Percentiles rank a stretch among this genome's conserved stretches.
phyloP scores from a whole-genome alignment of 2,113 vertebrate species.

The Xiphophorus hellerii region DNA sequence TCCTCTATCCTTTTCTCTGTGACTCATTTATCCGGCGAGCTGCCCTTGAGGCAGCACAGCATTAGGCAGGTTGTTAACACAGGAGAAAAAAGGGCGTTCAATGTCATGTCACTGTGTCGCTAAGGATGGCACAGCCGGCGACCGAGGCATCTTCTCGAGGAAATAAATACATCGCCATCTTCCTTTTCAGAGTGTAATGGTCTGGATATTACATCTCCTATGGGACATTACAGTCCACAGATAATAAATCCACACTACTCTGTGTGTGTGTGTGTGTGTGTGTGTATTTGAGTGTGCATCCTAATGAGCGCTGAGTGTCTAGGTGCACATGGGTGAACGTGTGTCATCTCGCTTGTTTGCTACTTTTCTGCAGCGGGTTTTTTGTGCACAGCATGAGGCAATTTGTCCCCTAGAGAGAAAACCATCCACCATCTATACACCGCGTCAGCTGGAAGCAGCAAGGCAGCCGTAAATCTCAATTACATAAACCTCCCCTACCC shows the following conservation, averaged over 20 bases:
- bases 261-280: constrained; percentile 4
- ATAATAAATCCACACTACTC: constrained; percentile 73
- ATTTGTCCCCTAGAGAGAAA: constrained; percentile 66
- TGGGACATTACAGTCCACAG: constrained; percentile 68
- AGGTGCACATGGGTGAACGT: constrained; percentile 23
- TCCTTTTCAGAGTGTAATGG: constrained; percentile 71
- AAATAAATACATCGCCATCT: constrained; percentile 78
- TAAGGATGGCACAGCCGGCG: constrained; percentile 60
- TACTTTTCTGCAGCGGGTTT: constrained; percentile 33
- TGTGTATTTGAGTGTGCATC: constrained; percentile 8
- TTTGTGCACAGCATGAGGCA: constrained; percentile 47
- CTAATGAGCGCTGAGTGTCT: constrained; percentile 31
- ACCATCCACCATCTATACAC: constrained; percentile 57
- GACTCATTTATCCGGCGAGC: constrained; percentile 60
- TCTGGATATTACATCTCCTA: constrained; percentile 77
- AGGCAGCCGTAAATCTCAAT: constrained; percentile 77
- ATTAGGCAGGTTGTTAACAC: constrained; percentile 66
- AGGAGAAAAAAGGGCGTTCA: constrained; percentile 70
- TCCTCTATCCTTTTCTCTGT: constrained; percentile 37
- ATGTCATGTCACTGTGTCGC: constrained; percentile 76
- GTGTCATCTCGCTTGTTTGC: constrained; percentile 20
- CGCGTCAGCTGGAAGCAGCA: constrained; percentile 90
- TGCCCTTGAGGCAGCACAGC: constrained; percentile 69
- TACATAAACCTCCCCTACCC: constrained; percentile 35
- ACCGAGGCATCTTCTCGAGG: constrained; percentile 47